Evolutionary conservation across 2,113 vertebrate genomes (phyloP).

Genomic region (Actenoides lindsayi): DNA sequence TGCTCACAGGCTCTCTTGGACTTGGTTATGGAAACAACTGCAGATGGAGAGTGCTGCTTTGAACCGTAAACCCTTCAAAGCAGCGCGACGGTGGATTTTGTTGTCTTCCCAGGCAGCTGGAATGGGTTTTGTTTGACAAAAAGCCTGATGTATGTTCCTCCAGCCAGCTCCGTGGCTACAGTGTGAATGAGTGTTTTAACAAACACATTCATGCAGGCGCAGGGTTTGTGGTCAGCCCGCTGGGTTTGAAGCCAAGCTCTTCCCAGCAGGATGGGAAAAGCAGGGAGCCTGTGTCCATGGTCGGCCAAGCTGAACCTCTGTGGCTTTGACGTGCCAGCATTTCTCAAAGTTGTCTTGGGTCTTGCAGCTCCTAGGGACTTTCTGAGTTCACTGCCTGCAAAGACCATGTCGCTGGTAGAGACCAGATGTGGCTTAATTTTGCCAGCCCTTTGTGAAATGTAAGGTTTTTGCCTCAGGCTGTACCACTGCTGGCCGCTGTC

Average conservation of each 20-base stretch:
- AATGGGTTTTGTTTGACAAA: conserved; percentile 13
- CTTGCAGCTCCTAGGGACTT: not conserved
- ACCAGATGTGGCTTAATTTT: not conserved
- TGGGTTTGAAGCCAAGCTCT: not conserved
- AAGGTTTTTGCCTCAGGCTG: not conserved
- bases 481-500: too few relatives aligned
- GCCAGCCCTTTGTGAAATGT: not conserved
- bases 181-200: conserved; percentile 24
- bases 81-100: not conserved
- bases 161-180: not conserved
- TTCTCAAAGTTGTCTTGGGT: not conserved
- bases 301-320: not conserved
- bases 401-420: fast-evolving
- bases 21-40: conserved; percentile 1
- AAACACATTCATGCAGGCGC: not conserved
- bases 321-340: not conserved
- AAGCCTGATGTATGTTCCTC: not conserved
- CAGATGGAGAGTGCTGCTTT: not conserved
- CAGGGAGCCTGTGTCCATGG: not conserved
- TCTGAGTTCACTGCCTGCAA: not conserved
- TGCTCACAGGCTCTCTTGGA: conserved; percentile 26
- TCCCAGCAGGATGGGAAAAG: conserved; percentile 1
- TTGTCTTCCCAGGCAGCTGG: conserved; percentile 10
- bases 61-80: not conserved
- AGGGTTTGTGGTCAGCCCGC: not conserved